A percentile compares a stretch with the other conserved stretches of the same genome.
Evolutionary conservation across 2,797 vertebrate species (phyloP).

Genomic region (Rhabdomys pumilio): DNA sequence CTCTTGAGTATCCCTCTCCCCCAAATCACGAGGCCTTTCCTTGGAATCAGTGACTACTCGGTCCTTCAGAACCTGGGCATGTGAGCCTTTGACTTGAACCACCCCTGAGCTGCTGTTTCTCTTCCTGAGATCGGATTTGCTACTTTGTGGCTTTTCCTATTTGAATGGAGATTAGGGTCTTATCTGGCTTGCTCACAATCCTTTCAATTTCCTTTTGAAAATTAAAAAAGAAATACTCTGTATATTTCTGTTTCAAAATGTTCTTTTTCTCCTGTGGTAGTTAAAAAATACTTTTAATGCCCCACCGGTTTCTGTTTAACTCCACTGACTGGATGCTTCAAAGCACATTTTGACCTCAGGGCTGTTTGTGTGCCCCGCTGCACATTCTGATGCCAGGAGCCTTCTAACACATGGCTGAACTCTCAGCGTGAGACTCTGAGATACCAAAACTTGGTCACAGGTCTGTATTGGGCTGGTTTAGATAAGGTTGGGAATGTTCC

Average conservation of each 20-base stretch:
- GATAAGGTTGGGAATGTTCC: not conserved
- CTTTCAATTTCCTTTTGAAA: conserved; percentile 90
- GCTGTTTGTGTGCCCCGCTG: conserved; percentile 5
- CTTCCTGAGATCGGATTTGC: conserved; percentile 63
- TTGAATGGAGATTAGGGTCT: conserved; percentile 84
- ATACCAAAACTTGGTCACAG: not conserved
- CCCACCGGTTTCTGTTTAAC: not conserved
- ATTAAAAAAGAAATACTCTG: conserved; percentile 83
- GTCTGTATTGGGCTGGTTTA: not conserved
- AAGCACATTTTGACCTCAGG: not conserved
- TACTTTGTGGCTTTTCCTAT: conserved; percentile 70
- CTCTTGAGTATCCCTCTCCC: not conserved
- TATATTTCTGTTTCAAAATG: conserved; percentile 85
- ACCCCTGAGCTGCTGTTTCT: not conserved
- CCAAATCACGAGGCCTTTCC: too few relatives aligned
- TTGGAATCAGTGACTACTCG: not conserved
- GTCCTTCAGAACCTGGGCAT: not conserved
- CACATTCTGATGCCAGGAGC: not conserved
- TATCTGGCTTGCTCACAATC: conserved; percentile 84
- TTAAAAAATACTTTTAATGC: conserved; percentile 76
- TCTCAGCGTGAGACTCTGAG: not conserved
- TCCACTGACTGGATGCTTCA: not conserved
- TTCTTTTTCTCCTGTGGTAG: conserved; percentile 76
- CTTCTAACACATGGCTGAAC: rapidly evolving
- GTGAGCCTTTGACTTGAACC: not conserved